These are phyloP conservation scores for Tiliacea aurago DNA, from an alignment of 2,888 invertebrate genomes.

Conservation along the genomic window DNA sequence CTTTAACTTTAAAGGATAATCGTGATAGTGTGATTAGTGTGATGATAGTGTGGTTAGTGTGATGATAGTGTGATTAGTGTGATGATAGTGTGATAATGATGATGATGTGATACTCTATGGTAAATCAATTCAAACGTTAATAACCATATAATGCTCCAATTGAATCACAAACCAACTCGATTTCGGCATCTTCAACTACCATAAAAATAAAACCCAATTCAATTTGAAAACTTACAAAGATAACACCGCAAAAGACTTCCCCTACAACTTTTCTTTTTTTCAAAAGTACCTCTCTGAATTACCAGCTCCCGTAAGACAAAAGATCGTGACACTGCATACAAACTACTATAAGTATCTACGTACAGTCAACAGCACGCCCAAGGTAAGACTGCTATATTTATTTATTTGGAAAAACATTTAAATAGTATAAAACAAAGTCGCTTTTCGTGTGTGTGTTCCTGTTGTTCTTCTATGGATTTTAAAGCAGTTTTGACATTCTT, in stretches of 20 bases:
- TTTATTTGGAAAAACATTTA: neutral
- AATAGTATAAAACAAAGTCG: neutral
- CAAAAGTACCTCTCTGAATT: neutral
- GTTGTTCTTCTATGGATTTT: neutral
- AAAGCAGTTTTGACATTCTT: neutral
- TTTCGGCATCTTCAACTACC: neutral
- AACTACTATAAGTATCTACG: slow-evolving; percentile 27
- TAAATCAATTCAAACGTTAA: no score
- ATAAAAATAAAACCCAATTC: neutral
- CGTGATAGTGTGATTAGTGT: no score
- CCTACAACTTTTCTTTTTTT: slow-evolving; percentile 2
- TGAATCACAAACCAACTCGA: neutral
- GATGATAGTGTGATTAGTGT: no score
- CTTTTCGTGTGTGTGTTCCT: neutral
- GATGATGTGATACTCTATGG: no score
- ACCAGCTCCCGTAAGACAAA: slow-evolving; percentile 12
- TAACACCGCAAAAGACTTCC: neutral
- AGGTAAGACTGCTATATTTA: no score
- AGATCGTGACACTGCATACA: slow-evolving; percentile 50
- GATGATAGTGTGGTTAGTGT: no score
- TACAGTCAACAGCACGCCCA: slow-evolving; percentile 6
- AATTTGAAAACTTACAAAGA: neutral
- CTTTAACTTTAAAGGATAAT: no score
- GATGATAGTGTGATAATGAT: no score
- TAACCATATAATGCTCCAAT: neutral